Conservation (phyloP, 2,113 vertebrate species). For the Neogale vison region DNA sequence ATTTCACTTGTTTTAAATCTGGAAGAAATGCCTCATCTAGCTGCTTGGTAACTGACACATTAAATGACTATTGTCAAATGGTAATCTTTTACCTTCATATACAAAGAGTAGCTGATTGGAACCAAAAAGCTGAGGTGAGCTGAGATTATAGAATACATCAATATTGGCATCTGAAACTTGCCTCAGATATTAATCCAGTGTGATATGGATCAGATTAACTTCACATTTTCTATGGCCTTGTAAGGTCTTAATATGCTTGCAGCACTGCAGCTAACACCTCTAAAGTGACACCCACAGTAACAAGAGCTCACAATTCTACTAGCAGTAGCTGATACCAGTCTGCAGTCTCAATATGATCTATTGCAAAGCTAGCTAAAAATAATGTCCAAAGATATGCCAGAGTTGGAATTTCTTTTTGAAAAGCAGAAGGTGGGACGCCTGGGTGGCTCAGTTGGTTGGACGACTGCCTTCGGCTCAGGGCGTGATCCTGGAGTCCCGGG, state of each 20-base stretch:
- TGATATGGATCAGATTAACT: neutral
- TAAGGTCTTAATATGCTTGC: neutral
- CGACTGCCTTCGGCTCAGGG: no score
- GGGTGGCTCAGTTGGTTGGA: no score
- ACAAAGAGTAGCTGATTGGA: neutral
- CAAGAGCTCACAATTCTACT: neutral
- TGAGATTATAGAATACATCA: neutral
- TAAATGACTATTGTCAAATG: neutral
- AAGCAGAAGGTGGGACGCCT: neutral
- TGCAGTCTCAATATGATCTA: neutral
- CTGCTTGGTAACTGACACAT: neutral
- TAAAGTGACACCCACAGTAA: neutral
- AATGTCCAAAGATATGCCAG: neutral
- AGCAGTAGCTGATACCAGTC: neutral
- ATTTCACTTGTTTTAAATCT: conserved; percentile 19
- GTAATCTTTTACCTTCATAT: neutral
- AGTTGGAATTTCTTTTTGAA: conserved; percentile 43
- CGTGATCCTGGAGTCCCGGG: no score
- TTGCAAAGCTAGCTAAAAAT: conserved; percentile 2
- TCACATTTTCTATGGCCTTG: neutral
- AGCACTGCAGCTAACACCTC: neutral
- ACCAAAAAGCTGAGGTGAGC: neutral
- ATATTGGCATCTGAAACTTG: conserved; percentile 1
- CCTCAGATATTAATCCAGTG: neutral
- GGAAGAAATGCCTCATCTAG: conserved; percentile 6